These are phyloP conservation scores for Oriolus oriolus DNA, from an alignment of 2,113 vertebrate species.

Conservation along the genomic window DNA sequence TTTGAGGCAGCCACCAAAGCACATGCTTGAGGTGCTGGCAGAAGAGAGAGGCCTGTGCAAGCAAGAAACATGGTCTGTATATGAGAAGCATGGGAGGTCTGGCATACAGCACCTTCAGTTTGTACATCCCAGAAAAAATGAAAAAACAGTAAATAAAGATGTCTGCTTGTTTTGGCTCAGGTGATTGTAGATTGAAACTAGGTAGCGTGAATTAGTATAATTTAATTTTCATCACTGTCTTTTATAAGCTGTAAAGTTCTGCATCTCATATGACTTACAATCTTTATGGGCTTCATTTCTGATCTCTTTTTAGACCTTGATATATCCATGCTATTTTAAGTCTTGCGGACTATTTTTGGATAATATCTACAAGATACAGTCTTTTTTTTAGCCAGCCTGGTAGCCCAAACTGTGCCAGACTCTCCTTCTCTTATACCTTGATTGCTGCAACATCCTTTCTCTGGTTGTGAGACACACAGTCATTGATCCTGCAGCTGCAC, in stretches of 20 bases:
- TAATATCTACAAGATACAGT: not conserved
- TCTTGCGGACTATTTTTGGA: not conserved
- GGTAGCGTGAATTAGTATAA: not conserved
- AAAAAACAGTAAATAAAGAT: not conserved
- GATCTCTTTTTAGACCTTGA: not conserved
- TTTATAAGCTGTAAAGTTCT: not conserved
- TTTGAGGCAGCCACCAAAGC: not conserved
- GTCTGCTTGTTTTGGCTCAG: not conserved
- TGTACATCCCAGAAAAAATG: not conserved
- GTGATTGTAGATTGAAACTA: not conserved
- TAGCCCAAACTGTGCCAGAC: not conserved
- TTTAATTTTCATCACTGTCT: not conserved
- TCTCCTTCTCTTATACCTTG: not conserved
- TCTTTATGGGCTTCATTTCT: not conserved
- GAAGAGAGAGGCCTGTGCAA: not conserved
- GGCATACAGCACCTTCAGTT: not conserved
- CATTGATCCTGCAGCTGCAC: not conserved
- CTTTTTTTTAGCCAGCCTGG: not conserved
- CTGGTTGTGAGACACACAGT: not conserved
- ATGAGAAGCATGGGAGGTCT: not conserved
- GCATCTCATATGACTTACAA: not conserved
- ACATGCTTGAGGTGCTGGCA: not conserved
- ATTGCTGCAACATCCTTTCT: not conserved
- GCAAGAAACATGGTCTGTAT: not conserved
- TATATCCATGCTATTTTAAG: not conserved